phyloP scores from a whole-genome alignment of 2,888 invertebrate species.

The Cosmia pyralina region DNA sequence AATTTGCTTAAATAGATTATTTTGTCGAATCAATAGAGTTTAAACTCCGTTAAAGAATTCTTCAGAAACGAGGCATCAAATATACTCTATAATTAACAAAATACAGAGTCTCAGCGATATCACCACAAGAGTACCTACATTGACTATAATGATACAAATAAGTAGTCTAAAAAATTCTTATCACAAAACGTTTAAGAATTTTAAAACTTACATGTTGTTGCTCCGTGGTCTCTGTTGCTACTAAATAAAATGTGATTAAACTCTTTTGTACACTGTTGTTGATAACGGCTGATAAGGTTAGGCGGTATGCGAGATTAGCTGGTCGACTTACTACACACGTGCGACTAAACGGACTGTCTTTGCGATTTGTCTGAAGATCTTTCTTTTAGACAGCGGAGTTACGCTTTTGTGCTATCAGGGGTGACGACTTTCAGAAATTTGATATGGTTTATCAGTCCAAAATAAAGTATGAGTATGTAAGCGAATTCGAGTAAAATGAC shows the following conservation, averaged over 20 bases:
- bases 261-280: constrained; percentile 22
- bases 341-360: constrained; percentile 22
- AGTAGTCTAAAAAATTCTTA: constrained; percentile 26
- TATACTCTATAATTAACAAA: not conserved
- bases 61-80: no score
- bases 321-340: constrained; percentile 18
- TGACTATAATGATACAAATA: constrained; percentile 14
- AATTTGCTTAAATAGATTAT: no score
- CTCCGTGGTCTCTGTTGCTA: constrained; percentile 39
- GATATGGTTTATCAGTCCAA: no score
- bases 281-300: constrained; percentile 61
- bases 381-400: not conserved
- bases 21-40: no score
- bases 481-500: no score
- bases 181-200: constrained; percentile 16
- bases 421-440: no score
- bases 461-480: no score
- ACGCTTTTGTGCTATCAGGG: no score
- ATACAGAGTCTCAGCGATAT: not conserved
- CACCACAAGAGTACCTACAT: not conserved
- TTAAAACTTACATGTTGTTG: constrained; percentile 51
- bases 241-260: constrained; percentile 55
- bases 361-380: not conserved
- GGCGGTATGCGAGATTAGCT: constrained; percentile 44
- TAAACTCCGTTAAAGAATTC: no score